A percentile compares a stretch with the other conserved stretches of the same genome.
These are phyloP conservation scores for Melanostoma scalare DNA, from an alignment of 2,888 invertebrate genomes.

Conservation along the genomic window DNA sequence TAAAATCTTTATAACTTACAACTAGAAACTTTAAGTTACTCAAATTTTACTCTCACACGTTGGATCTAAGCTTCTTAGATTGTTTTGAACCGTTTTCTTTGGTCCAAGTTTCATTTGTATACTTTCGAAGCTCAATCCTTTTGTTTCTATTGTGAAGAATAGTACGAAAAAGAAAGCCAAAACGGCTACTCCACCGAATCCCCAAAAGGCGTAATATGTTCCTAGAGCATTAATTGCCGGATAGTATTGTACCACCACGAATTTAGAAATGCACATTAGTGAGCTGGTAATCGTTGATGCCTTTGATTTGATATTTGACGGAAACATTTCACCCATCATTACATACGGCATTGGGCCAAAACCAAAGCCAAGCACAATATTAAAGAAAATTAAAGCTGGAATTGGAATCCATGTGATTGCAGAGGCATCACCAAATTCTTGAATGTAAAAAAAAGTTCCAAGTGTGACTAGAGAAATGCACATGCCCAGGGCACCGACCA, in stretches of 20 bases:
- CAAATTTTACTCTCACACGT: too few species aligned
- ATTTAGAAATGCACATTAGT: not conserved
- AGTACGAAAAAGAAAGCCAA: constrained; percentile 78
- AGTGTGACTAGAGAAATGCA: constrained; percentile 84
- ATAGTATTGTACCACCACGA: not conserved
- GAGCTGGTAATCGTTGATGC: not conserved
- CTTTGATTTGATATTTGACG: constrained; percentile 85
- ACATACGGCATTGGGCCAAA: constrained; percentile 15
- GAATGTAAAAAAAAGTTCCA: constrained; percentile 86
- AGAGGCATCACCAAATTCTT: constrained; percentile 80
- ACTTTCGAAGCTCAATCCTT: constrained; percentile 88
- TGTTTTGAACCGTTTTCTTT: too few species aligned
- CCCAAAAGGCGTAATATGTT: constrained; percentile 7
- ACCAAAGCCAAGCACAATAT: constrained; percentile 86
- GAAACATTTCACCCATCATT: constrained; percentile 82
- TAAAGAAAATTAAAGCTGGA: constrained; percentile 87
- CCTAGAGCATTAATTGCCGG: constrained; percentile 5
- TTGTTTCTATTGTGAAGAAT: constrained; percentile 91
- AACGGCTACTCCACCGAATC: not conserved
- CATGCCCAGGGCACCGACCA: constrained; percentile 88
- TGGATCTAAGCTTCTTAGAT: too few species aligned
- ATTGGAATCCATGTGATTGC: constrained; percentile 87
- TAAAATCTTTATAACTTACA: too few species aligned
- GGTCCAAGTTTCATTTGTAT: constrained; percentile 87
- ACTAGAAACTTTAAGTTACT: too few species aligned